Evolutionary conservation across 1,140 invertebrate genomes (phyloP).

Genomic region (Drosophila burlai): DNA sequence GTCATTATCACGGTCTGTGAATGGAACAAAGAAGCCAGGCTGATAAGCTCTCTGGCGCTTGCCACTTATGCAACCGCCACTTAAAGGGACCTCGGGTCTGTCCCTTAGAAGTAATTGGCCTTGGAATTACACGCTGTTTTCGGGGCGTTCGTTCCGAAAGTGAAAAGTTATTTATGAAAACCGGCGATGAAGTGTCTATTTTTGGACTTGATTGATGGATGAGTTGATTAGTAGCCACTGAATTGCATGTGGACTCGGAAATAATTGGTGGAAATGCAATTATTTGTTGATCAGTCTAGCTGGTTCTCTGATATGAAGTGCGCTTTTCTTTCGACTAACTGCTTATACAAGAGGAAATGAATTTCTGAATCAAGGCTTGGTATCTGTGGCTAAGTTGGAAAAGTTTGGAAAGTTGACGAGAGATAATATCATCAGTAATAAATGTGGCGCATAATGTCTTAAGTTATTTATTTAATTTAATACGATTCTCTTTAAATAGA

Average conservation of each 20-base stretch:
- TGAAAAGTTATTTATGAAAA: constrained; percentile 71
- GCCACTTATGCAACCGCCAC: constrained; percentile 61
- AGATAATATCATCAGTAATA: neutral
- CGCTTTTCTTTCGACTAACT: constrained; percentile 11
- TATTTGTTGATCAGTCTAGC: constrained; percentile 59
- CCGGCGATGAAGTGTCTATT: constrained; percentile 61
- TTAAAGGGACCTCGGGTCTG: constrained; percentile 23
- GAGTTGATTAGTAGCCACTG: constrained; percentile 53
- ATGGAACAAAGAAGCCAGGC: constrained; percentile 36
- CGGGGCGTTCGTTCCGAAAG: constrained; percentile 48
- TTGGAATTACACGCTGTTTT: constrained; percentile 48
- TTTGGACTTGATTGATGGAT: constrained; percentile 49
- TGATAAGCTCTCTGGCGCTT: constrained; percentile 55
- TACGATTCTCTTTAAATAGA: no score
- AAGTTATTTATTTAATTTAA: neutral
- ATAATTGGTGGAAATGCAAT: constrained; percentile 68
- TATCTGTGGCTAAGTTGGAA: neutral
- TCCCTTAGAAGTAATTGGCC: constrained; percentile 66
- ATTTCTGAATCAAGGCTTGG: constrained; percentile 41
- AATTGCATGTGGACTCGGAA: constrained; percentile 42
- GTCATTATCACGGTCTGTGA: constrained; percentile 59
- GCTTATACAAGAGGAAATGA: constrained; percentile 69
- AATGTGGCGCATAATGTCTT: neutral
- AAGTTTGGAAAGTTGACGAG: neutral
- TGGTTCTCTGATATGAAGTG: constrained; percentile 48